Base-by-base conservation (phyloP, 2,888 invertebrate species). In the Pomacea canaliculata region DNA sequence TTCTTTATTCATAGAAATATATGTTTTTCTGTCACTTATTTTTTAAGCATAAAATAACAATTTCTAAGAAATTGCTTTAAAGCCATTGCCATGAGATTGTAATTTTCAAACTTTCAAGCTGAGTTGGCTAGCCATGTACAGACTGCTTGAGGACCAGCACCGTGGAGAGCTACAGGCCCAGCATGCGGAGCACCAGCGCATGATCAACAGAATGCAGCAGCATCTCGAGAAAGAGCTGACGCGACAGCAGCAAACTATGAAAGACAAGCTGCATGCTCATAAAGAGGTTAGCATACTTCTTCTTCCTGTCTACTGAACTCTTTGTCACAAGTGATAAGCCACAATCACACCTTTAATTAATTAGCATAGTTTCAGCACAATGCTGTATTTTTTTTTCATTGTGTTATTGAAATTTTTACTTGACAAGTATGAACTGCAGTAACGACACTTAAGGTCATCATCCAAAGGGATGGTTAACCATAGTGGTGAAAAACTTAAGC, bases 71-170 rank as follows among this genome's bases (percentile, higher is more conserved):
- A 27, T n/a, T 23, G 7, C 7, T 48, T 68, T 68, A 68, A 37
- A 13, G 23, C 3, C 19, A 16, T 10, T 63, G 27, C 19, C n/a
- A 27, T 63, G 19, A 63, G 27, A 10, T 63, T 12, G 12, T 12
- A 27, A 23, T 19, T n/a, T n/a, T 63, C 19, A 63, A 37, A 37
- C 37, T 56, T 16, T 56, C 12, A 79, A 88, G 88, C 83, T 84
- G 18, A 85, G 85, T 73, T 88, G 88, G 88, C 82, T 86, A 76
- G 77, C 82, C n/a, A 87, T 86, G 87, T 87, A 87, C 75, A 77
- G 83, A 27, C 80, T 84, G 23, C 77, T 87, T 72, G 88, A 88
- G 76, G 81, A 84, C 16, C 83, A 87, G 63, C 88, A 88, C 72
- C 82, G 83, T 51, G 72, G 75, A 13, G 84, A 87, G 70, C 78